A percentile compares a stretch with the other conserved stretches of the same genome.
Evolutionary conservation across 2,113 vertebrate genomes (phyloP).

Genomic region (Scomber colias): DNA sequence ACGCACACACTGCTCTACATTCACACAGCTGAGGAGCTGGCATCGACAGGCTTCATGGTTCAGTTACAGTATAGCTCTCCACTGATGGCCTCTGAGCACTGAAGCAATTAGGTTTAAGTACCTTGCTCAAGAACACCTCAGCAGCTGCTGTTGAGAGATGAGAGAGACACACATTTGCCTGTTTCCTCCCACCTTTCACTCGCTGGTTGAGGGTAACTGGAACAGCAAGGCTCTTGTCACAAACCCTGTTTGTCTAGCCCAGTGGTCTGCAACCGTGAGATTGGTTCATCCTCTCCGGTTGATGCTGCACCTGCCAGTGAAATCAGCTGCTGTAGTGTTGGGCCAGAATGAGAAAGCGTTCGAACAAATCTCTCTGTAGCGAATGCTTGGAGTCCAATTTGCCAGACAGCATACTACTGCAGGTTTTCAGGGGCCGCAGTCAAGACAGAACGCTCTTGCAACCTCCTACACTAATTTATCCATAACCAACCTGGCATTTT

Average conservation of each 20-base stretch:
- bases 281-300: slow-evolving; percentile 46
- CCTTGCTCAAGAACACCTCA: slow-evolving; percentile 31
- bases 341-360: slow-evolving; percentile 33
- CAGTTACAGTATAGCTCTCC: slow-evolving; percentile 26
- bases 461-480: slow-evolving; percentile 17
- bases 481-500: slow-evolving; percentile 7
- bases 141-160: slow-evolving; percentile 35
- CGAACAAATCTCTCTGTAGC: slow-evolving; percentile 16
- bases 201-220: slow-evolving; percentile 34
- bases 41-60: slow-evolving; percentile 29
- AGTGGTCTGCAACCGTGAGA: slow-evolving; percentile 39
- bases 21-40: slow-evolving; percentile 29
- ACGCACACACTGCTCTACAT: neutral
- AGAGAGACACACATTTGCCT: slow-evolving; percentile 6
- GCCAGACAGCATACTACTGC: slow-evolving; percentile 6
- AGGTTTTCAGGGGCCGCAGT: neutral
- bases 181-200: slow-evolving; percentile 19
- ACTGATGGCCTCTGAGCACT: slow-evolving; percentile 29
- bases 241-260: slow-evolving; percentile 44
- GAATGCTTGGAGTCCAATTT: slow-evolving; percentile 18
- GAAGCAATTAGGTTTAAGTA: slow-evolving; percentile 38
- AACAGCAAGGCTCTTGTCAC: slow-evolving; percentile 12
- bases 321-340: slow-evolving; percentile 15
- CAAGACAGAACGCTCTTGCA: slow-evolving; percentile 9
- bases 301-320: slow-evolving; percentile 37